These are phyloP conservation scores for Drosophila saltans DNA, from an alignment of 1,140 invertebrate genomes.

Conservation along the genomic window DNA sequence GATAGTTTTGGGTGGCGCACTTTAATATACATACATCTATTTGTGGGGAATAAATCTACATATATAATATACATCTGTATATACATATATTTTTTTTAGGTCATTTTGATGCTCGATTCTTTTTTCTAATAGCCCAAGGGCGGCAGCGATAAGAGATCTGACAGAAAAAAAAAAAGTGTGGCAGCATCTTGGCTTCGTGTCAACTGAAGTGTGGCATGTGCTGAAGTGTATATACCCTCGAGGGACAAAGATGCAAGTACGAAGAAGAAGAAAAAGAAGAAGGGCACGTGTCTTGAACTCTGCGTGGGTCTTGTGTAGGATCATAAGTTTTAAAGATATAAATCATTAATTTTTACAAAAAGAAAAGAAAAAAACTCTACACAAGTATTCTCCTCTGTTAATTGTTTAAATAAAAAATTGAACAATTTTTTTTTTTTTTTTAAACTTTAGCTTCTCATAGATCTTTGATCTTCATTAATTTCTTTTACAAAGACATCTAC, in stretches of 20 bases:
- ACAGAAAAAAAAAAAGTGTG: conserved; percentile 30
- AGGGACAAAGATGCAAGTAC: background rate
- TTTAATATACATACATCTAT: background rate
- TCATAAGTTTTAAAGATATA: conserved; percentile 11
- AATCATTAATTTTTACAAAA: conserved; percentile 14
- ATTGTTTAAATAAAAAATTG: conserved; percentile 7
- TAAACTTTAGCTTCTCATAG: conserved; percentile 1
- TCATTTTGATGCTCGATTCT: conserved; percentile 33
- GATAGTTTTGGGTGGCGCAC: conserved; percentile 60
- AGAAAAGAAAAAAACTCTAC: background rate
- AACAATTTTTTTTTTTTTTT: background rate
- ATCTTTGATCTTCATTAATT: conserved; percentile 38
- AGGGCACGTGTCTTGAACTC: conserved; percentile 41
- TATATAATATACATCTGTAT: background rate
- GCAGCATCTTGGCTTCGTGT: conserved; percentile 45
- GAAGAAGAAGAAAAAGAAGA: background rate
- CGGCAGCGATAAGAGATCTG: conserved; percentile 48
- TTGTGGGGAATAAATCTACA: conserved; percentile 2
- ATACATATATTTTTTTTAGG: conserved; percentile 45
- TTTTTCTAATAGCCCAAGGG: conserved; percentile 50
- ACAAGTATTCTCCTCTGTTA: background rate
- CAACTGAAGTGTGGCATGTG: conserved; percentile 71
- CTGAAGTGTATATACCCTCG: conserved; percentile 34
- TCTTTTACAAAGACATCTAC: conserved; percentile 25
- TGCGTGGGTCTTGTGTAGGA: conserved; percentile 38